These are phyloP conservation scores for Rhinogobius similis DNA, from an alignment of 2,113 vertebrate species.

Conservation along the genomic window DNA sequence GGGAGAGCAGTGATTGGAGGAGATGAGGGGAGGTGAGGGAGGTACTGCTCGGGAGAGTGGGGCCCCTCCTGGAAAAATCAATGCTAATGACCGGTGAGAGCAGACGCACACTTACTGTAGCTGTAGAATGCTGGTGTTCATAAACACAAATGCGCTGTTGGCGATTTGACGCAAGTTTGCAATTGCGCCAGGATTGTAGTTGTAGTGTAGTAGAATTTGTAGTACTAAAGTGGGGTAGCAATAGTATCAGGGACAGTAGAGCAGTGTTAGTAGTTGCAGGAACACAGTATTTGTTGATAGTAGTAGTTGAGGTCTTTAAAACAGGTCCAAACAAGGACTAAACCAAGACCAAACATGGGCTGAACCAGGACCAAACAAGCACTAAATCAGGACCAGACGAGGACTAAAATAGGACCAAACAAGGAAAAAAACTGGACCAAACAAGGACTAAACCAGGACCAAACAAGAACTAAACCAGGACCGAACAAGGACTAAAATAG, in stretches of 20 bases:
- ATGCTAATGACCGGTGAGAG: slow-evolving; percentile 56
- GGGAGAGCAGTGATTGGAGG: slow-evolving; percentile 24
- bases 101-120: slow-evolving; percentile 39
- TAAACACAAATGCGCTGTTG: slow-evolving; percentile 1
- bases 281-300: neutral
- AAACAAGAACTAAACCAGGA: too few relatives aligned
- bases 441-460: too few relatives aligned
- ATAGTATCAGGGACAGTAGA: too few relatives aligned
- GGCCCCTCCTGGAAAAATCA: slow-evolving; percentile 59
- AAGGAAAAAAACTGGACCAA: too few relatives aligned
- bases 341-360: too few relatives aligned
- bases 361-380: too few relatives aligned
- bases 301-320: too few relatives aligned
- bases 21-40: neutral
- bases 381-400: too few relatives aligned
- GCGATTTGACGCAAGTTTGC: neutral
- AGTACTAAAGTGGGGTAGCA: neutral
- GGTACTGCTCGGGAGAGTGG: slow-evolving; percentile 19
- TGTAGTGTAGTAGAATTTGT: neutral
- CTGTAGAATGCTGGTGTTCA: slow-evolving; percentile 21
- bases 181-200: neutral
- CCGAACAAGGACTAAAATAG: too few relatives aligned
- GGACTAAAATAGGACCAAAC: too few relatives aligned
- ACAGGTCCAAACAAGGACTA: too few relatives aligned
- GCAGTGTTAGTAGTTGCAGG: neutral